These are phyloP conservation scores for Formicarius rufipectus DNA, from an alignment of 2,113 vertebrate genomes.

Conservation along the genomic window DNA sequence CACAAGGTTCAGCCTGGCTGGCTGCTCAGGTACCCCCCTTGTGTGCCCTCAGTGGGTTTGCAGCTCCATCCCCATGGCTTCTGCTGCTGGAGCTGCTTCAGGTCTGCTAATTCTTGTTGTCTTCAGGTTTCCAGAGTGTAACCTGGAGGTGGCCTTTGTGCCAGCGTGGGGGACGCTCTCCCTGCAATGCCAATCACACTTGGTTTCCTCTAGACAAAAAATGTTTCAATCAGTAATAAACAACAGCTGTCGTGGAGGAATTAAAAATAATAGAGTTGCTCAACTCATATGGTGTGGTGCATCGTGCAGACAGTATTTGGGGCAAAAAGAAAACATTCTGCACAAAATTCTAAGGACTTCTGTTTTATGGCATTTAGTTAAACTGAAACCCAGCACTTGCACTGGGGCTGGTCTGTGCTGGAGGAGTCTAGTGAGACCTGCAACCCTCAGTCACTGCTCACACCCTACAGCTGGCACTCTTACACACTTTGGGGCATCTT, in stretches of 20 bases:
- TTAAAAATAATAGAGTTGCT: constrained; percentile 31
- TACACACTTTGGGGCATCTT: accelerated
- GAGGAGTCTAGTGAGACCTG: accelerated
- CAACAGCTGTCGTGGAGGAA: neutral
- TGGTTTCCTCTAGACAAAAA: constrained; percentile 18
- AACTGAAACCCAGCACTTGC: neutral
- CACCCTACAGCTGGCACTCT: accelerated
- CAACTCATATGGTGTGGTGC: neutral
- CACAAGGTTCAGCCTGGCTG: neutral
- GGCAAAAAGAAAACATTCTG: neutral
- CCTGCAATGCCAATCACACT: neutral
- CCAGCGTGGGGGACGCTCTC: neutral
- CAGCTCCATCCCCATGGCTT: neutral
- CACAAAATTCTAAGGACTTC: neutral
- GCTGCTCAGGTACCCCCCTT: neutral
- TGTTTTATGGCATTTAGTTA: neutral
- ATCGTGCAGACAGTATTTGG: neutral
- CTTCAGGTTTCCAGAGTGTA: neutral
- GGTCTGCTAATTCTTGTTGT: neutral
- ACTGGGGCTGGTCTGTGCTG: neutral
- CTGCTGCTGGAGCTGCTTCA: neutral
- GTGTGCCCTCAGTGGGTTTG: neutral
- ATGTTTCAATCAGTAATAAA: constrained; percentile 31
- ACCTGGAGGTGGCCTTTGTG: neutral
- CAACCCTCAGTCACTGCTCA: neutral